Conservation (phyloP, 2,113 vertebrate species). For the Peromyscus leucopus region DNA sequence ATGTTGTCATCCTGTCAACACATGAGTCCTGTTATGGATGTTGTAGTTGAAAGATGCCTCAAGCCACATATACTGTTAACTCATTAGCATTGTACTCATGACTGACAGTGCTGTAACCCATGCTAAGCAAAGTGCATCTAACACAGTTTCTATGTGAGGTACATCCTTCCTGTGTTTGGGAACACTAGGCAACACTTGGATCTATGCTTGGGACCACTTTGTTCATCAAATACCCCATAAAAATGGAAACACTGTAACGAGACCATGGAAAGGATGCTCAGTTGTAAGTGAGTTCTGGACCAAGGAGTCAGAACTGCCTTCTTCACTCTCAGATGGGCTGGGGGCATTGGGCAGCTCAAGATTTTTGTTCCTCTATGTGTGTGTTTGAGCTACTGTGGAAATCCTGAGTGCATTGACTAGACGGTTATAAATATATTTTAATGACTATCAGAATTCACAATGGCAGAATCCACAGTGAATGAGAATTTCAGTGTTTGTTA, state of each 20-base stretch:
- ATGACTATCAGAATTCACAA: neutral
- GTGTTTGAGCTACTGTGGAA: neutral
- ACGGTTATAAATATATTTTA: neutral
- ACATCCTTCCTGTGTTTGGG: neutral
- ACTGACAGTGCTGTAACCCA: neutral
- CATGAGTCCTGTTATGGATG: neutral
- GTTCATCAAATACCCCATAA: neutral
- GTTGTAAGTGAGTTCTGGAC: neutral
- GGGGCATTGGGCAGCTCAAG: accelerated
- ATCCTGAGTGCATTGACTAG: neutral
- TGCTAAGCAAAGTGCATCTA: neutral
- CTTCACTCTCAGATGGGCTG: neutral
- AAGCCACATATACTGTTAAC: too few relatives aligned
- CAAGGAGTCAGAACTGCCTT: neutral
- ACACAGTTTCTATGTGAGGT: neutral
- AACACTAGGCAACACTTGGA: neutral
- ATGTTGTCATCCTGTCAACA: neutral
- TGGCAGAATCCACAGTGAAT: neutral
- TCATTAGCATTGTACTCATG: neutral
- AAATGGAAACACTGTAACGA: neutral
- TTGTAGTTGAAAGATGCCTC: neutral
- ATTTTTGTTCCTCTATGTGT: neutral
- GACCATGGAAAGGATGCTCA: neutral
- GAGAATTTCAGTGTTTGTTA: neutral
- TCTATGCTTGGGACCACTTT: neutral